Base-by-base conservation (phyloP, 2,113 vertebrate genomes). In the Stomatorhinus ivindoensis region DNA sequence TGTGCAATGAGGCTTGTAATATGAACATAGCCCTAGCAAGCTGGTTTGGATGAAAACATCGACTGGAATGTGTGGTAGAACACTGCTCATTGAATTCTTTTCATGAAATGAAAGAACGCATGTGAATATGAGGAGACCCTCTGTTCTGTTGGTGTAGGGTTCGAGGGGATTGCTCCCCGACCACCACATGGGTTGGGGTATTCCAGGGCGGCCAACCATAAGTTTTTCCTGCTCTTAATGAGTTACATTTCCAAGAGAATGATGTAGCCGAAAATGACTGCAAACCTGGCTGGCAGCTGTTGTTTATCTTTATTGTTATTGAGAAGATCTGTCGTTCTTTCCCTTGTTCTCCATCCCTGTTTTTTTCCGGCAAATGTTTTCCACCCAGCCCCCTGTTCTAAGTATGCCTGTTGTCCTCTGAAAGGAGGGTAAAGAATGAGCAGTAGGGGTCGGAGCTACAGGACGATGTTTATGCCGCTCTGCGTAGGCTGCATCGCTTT, bases 231-330 rank as follows among this genome's bases (percentile, higher is more conserved):
- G 9, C 61, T 31, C 58, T 13, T 69, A 69, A 13, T 69, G 61
- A 69, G 61, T 27, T 31, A 69, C n/a, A n/a, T 69, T 31, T 3
- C 27, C 61, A 69, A 69, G 61, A 27, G n/a, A 65, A 31, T 3
- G n/a, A 27, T 31, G 27, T 0, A 65, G 61, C 61, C 61, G 13
- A 27, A 31, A 65, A 31, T 0, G n/a, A 27, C 61, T 3, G 24
- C 9, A 84, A 46, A 47, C 47, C 47, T 65, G 53, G 27, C 51
- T 31, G 39, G 2, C n/a, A 46, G 44, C 53, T 83, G 17, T 65
- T 86, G 53, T 89, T 89, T 86, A 13, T 4, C 61, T 89, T 86
- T 89, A 24, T 69, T 11, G 10, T 69, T 69, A 31, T 69, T 69
- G 61, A 69, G 61, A 69, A 69, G 10, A 31, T 69, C 10, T 31